Evolutionary conservation across 2,113 vertebrate species (phyloP), one percentile per base, ranked within the genome.

Genomic region (Charadrius vociferus): DNA sequence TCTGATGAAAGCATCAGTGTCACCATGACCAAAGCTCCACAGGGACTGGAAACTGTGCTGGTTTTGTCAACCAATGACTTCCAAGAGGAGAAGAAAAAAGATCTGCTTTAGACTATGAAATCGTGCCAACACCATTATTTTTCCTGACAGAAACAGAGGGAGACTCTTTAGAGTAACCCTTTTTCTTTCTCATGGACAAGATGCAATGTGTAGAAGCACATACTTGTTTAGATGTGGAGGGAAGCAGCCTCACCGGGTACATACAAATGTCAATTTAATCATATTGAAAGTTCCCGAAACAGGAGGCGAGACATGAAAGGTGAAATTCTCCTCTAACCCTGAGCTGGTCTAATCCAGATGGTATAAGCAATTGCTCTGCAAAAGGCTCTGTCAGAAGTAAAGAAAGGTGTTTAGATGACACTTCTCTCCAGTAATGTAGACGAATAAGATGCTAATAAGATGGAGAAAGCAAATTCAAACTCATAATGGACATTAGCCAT

Each of bases 21-120:
- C 2, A 0, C 27, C 47, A 52, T 4, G 21, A 62, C 24, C 53
- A 0, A 1, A 73, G 53, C 8, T 65, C 41, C 37, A 62, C 2
- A 32, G 62, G 23, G 36, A 23, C 23, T 20, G 41, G 81, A 71
- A 37, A 66, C 41, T 47, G 5, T 26, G 41, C 50, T 53, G 9
- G 34, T 68, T 66, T 59, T 56, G 83, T 39, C 63, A 88, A 4
- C 15, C 2, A 1, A 23, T 59, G 52, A 41, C 43, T 78, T 88
- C 41, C 11, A 61, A 55, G 50, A 70, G 13, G 24, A 32, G 21
- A 79, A 7, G 6, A 41, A 72, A 56, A 39, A 65, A 7, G n/a
- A 39, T 53, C 36, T 70, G 22, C 55, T 81, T 89, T 84, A 70
- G 39, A 41, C 24, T 72, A 37, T n/a, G 45, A 53, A 53, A 30